phyloP scores from a whole-genome alignment of 1,140 invertebrate species.

The Drosophila miranda region DNA sequence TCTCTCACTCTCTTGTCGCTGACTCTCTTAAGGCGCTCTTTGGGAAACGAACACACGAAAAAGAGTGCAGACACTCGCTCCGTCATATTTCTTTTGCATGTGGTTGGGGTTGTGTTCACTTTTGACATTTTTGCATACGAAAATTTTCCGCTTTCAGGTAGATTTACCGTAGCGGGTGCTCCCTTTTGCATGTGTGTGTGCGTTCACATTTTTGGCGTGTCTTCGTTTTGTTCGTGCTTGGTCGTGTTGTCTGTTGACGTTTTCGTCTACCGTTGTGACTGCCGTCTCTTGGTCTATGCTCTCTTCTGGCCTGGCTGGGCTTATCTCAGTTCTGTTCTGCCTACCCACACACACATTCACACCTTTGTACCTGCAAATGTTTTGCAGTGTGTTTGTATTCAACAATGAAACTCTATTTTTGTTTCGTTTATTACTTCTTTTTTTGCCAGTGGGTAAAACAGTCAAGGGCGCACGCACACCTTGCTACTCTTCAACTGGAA shows the following conservation, averaged over 20 bases:
- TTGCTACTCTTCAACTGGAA: neutral
- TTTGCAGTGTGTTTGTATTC: slow-evolving; percentile 9
- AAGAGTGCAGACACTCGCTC: slow-evolving; percentile 35
- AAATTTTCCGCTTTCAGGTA: slow-evolving; percentile 81
- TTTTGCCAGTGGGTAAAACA: slow-evolving; percentile 24
- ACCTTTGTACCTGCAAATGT: neutral
- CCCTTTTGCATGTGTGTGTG: slow-evolving; percentile 26
- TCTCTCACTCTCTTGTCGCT: slow-evolving; percentile 14
- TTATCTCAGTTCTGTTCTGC: slow-evolving; percentile 56
- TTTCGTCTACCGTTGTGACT: slow-evolving; percentile 49
- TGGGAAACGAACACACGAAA: slow-evolving; percentile 12
- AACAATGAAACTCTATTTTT: slow-evolving; percentile 46
- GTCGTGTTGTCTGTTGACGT: slow-evolving; percentile 20
- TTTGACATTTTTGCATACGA: slow-evolving; percentile 79
- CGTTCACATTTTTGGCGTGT: slow-evolving; percentile 47
- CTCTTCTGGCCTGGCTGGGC: slow-evolving; percentile 29
- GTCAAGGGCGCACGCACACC: slow-evolving; percentile 40
- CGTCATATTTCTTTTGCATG: slow-evolving; percentile 44
- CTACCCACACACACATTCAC: neutral
- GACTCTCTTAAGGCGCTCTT: slow-evolving; percentile 30
- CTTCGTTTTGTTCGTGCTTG: slow-evolving; percentile 36
- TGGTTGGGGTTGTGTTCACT: slow-evolving; percentile 66
- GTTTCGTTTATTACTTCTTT: slow-evolving; percentile 26
- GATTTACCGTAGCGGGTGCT: slow-evolving; percentile 58
- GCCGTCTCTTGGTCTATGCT: slow-evolving; percentile 23